Conservation (phyloP, 53 echinoderm and acorn worm species). For the Paelopatides confundens region DNA sequence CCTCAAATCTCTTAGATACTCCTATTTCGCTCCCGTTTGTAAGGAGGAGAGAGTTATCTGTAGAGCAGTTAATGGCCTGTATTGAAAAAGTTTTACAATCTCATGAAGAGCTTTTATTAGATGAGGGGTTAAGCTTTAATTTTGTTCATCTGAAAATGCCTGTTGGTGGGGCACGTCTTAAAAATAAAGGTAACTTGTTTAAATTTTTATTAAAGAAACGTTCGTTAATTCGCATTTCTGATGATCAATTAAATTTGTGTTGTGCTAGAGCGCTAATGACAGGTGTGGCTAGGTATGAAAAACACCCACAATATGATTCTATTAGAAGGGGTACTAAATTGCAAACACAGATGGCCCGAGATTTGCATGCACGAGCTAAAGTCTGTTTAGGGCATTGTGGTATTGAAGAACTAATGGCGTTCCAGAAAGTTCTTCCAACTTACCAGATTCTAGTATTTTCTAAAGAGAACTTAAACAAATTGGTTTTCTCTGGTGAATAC, state of each 20-base stretch:
- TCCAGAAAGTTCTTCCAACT: not conserved
- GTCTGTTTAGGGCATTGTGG: not conserved
- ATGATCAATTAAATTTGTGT: not conserved
- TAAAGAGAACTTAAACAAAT: not conserved
- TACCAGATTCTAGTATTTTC: conserved; percentile 10
- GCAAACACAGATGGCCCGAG: not conserved
- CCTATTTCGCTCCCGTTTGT: too few relatives aligned
- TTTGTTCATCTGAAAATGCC: not conserved
- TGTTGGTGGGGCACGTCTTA: not conserved
- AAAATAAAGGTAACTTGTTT: not conserved
- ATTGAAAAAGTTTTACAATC: not conserved
- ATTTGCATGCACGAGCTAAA: not conserved
- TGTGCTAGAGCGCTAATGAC: too few relatives aligned
- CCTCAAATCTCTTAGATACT: too few relatives aligned
- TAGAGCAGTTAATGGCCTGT: too few relatives aligned
- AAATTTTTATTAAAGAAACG: not conserved
- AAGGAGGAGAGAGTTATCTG: too few relatives aligned
- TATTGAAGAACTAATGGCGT: not conserved
- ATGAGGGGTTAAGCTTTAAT: not conserved
- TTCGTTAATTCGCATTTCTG: not conserved
- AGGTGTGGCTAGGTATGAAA: too few relatives aligned
- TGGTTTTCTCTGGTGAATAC: not conserved
- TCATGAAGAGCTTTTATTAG: too few relatives aligned
- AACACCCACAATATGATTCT: too few relatives aligned
- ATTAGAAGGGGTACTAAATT: not conserved